Conservation (phyloP, 2,113 vertebrate species). For the Nothoprocta pentlandii region DNA sequence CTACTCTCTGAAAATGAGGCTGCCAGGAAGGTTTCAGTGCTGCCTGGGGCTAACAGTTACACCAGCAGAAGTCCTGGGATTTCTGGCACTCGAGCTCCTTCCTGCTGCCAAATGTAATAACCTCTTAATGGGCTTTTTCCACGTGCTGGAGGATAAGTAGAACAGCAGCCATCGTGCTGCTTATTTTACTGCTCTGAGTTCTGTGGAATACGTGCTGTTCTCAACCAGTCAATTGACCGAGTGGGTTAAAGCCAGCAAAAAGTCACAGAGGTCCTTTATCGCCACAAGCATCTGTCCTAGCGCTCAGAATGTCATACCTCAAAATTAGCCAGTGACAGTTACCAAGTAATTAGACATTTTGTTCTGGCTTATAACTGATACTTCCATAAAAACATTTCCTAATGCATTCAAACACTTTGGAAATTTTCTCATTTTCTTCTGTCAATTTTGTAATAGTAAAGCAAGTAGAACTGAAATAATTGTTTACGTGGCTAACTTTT, state of each 20-base stretch:
- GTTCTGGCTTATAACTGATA: background rate
- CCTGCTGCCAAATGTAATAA: constrained; percentile 45
- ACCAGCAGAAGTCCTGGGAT: background rate
- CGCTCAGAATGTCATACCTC: background rate
- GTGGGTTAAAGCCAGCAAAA: background rate
- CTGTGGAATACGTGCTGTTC: constrained; percentile 15
- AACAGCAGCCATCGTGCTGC: background rate
- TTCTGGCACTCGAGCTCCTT: background rate
- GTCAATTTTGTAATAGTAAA: background rate
- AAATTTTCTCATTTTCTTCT: background rate
- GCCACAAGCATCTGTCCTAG: background rate
- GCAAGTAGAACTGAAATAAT: background rate
- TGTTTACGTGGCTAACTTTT: background rate
- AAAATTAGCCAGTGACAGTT: background rate
- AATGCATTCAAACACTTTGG: background rate
- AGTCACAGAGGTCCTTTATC: background rate
- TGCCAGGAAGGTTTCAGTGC: background rate
- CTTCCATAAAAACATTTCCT: background rate
- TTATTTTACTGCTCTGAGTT: background rate
- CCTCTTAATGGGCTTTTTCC: constrained; percentile 40
- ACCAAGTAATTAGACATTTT: background rate
- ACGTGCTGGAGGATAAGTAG: constrained; percentile 24
- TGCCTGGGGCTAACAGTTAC: background rate
- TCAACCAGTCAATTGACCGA: background rate
- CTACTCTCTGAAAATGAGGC: background rate